phyloP scores from a whole-genome alignment of 2,797 vertebrate genomes.

The Microctenopoma lineatum region DNA sequence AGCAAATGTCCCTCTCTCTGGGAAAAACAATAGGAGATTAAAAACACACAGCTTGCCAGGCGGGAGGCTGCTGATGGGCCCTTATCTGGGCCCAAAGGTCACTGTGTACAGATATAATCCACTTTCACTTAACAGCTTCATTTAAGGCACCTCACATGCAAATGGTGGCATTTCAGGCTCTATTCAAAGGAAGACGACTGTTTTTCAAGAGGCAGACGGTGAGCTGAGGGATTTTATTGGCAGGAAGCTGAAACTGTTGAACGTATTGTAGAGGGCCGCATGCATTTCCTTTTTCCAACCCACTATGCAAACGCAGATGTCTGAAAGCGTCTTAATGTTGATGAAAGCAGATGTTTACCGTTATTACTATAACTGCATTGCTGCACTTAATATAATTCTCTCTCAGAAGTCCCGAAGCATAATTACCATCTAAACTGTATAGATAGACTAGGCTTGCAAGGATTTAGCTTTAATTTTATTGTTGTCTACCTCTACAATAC shows the following conservation, averaged over 20 bases:
- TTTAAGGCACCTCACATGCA: constrained; percentile 78
- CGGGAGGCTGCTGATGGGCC: constrained; percentile 79
- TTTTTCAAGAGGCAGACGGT: constrained; percentile 15
- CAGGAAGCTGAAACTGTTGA: constrained; percentile 42
- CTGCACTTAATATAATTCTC: background rate
- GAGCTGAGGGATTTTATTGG: constrained; percentile 14
- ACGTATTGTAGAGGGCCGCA: constrained; percentile 7
- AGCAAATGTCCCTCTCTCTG: constrained; percentile 83
- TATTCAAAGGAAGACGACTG: constrained; percentile 36
- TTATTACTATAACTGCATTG: background rate
- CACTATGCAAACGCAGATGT: constrained; percentile 5
- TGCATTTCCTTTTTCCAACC: constrained; percentile 28
- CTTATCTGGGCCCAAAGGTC: constrained; percentile 83
- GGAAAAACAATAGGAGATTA: constrained; percentile 84
- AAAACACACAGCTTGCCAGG: constrained; percentile 77
- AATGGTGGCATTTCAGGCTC: constrained; percentile 65
- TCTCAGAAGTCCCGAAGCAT: too few species aligned
- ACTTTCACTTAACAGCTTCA: constrained; percentile 84
- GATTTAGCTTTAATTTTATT: background rate
- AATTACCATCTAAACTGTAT: background rate
- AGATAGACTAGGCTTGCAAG: background rate
- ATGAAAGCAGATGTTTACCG: constrained; percentile 14
- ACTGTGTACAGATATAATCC: constrained; percentile 83
- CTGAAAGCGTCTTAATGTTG: constrained; percentile 16
- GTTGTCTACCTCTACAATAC: background rate